A percentile compares a stretch with the other conserved stretches of the same genome.
These are phyloP conservation scores for Diplogasteroides magnus DNA, from an alignment of 1,140 invertebrate genomes.

Conservation along the genomic window DNA sequence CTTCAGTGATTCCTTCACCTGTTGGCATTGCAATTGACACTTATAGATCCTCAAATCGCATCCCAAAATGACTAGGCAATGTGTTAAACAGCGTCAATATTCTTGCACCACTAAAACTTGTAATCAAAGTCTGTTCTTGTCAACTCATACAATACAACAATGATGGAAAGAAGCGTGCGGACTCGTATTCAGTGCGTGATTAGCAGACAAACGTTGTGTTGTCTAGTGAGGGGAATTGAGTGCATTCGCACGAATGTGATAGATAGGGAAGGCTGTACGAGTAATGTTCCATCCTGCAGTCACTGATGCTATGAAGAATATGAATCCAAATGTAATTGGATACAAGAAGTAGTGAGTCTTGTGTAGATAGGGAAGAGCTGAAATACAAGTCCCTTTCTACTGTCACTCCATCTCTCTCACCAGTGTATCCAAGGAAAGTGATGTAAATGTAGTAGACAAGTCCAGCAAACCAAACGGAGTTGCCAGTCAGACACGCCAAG, in stretches of 20 bases:
- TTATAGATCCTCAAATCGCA: too few relatives aligned
- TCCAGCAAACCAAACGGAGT: conserved; percentile 87
- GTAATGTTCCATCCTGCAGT: conserved; percentile 65
- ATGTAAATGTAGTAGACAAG: conserved; percentile 91
- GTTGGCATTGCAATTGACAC: too few relatives aligned
- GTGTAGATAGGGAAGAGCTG: conserved; percentile 82
- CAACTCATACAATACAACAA: too few relatives aligned
- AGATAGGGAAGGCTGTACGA: conserved; percentile 72
- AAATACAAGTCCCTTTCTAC: conserved; percentile 47
- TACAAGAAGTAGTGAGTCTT: conserved; percentile 81
- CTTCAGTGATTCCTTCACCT: too few relatives aligned
- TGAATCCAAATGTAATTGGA: conserved; percentile 71
- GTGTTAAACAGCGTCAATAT: too few relatives aligned
- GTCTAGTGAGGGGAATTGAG: too few relatives aligned
- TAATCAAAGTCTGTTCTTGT: too few relatives aligned
- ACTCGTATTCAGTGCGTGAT: too few relatives aligned
- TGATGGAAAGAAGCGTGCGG: too few relatives aligned
- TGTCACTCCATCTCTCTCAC: conserved; percentile 62
- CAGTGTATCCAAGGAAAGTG: conserved; percentile 93
- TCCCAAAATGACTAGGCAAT: too few relatives aligned
- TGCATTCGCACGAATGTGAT: conserved; percentile 61
- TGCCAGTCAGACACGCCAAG: conserved; percentile 76
- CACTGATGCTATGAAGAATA: conserved; percentile 76
- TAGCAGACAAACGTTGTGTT: too few relatives aligned
- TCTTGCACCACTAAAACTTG: too few relatives aligned